Conservation (phyloP, 2,113 vertebrate species). For the Petaurus breviceps region DNA sequence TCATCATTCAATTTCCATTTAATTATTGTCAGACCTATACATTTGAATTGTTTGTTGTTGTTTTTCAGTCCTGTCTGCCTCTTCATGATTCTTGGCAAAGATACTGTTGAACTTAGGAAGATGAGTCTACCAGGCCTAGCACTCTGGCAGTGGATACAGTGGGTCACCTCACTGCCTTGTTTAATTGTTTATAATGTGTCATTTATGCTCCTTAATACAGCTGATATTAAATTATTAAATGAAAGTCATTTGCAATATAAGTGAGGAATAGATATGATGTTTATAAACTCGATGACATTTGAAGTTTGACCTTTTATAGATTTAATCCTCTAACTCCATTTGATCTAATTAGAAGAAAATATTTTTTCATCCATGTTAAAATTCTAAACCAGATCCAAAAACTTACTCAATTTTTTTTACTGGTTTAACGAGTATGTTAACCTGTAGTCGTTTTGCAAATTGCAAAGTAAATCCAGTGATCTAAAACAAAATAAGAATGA, state of each 20-base stretch:
- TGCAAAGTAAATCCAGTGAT: slow-evolving; percentile 93
- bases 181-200: not conserved
- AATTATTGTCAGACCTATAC: not conserved
- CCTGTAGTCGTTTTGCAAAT: slow-evolving; percentile 94
- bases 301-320: not conserved
- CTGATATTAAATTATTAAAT: not conserved
- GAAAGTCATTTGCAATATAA: not conserved
- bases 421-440: slow-evolving; percentile 91
- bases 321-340: not conserved
- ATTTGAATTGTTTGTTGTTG: not conserved
- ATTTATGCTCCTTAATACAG: not conserved
- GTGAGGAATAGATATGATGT: not conserved
- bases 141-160: not conserved
- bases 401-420: slow-evolving; percentile 88
- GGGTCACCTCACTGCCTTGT: not conserved
- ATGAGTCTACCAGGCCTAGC: not conserved
- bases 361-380: too few relatives aligned
- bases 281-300: not conserved
- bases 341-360: not conserved
- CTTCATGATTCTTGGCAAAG: not conserved
- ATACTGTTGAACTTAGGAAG: not conserved
- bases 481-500: slow-evolving; percentile 80
- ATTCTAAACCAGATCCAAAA: not conserved
- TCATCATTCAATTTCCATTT: not conserved
- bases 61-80: not conserved